phyloP scores from a whole-genome alignment of 2,888 invertebrate genomes.

The Listrodromus nycthemerus region DNA sequence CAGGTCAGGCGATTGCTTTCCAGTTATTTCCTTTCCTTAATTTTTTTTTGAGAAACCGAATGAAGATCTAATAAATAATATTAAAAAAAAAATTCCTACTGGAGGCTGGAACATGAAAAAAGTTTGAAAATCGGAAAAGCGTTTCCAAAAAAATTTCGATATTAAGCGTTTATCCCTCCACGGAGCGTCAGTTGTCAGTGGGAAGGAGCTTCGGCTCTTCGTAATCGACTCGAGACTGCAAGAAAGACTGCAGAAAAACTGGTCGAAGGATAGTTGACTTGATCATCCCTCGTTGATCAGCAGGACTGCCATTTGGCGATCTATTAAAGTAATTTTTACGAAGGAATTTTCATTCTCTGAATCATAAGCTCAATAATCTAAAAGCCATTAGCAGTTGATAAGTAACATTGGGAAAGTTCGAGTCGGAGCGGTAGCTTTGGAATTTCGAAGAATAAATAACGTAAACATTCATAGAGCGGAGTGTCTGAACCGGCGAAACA shows the following conservation, averaged over 20 bases:
- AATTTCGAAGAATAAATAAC: slow-evolving; percentile 8
- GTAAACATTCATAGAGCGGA: slow-evolving; percentile 1
- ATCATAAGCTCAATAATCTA: background rate
- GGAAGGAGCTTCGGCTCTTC: no score
- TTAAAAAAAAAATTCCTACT: no score
- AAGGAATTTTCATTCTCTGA: background rate
- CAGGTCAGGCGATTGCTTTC: slow-evolving; percentile 4
- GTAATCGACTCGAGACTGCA: background rate
- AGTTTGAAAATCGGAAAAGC: no score
- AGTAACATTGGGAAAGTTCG: background rate
- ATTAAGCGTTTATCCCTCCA: no score
- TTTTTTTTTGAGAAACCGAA: no score
- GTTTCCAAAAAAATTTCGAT: no score
- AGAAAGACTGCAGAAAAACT: background rate
- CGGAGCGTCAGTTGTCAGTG: background rate
- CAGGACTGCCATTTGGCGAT: background rate
- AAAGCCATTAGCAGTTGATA: background rate
- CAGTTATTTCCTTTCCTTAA: background rate
- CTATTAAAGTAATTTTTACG: background rate
- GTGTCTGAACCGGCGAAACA: slow-evolving; percentile 29
- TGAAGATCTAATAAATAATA: no score
- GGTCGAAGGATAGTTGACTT: background rate
- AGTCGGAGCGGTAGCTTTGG: background rate
- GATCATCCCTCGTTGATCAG: background rate
- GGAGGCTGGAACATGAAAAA: no score